phyloP scores from a whole-genome alignment of 2,797 vertebrate genomes.

The Orientallactaga sibirica region DNA sequence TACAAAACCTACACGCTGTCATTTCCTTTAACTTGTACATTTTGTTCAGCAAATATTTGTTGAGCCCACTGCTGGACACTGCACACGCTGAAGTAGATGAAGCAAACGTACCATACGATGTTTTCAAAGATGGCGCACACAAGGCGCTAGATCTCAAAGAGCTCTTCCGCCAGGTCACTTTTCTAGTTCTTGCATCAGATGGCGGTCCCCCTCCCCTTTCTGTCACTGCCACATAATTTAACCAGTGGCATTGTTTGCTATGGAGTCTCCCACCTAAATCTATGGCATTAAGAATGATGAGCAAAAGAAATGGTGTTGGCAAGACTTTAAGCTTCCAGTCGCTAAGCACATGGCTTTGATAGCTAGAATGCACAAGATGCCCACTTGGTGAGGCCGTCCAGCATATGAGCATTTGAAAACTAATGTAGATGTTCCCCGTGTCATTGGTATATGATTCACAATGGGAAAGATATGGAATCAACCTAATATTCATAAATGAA shows the following conservation, averaged over 20 bases:
- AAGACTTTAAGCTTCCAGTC: not conserved
- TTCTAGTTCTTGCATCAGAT: not conserved
- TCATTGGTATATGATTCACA: too few species aligned
- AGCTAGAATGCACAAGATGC: not conserved
- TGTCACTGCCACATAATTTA: not conserved
- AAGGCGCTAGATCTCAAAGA: not conserved
- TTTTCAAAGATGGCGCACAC: not conserved
- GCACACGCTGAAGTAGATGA: not conserved
- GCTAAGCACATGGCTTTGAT: not conserved
- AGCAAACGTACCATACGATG: not conserved
- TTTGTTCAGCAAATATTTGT: slow-evolving; percentile 18
- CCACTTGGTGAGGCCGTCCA: not conserved
- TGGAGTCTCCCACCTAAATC: not conserved
- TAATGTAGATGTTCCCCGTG: not conserved
- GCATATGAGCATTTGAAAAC: not conserved
- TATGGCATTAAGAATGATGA: not conserved
- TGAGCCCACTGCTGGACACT: not conserved
- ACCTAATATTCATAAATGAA: not conserved
- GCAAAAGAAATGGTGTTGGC: not conserved
- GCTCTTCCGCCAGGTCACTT: not conserved
- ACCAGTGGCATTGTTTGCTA: not conserved
- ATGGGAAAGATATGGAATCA: not conserved
- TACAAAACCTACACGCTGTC: not conserved
- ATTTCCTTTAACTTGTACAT: not conserved
- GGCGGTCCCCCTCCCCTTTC: too few species aligned